Base-by-base conservation (phyloP, 2,888 invertebrate species). In the Dyspetes luteomarginatus region DNA sequence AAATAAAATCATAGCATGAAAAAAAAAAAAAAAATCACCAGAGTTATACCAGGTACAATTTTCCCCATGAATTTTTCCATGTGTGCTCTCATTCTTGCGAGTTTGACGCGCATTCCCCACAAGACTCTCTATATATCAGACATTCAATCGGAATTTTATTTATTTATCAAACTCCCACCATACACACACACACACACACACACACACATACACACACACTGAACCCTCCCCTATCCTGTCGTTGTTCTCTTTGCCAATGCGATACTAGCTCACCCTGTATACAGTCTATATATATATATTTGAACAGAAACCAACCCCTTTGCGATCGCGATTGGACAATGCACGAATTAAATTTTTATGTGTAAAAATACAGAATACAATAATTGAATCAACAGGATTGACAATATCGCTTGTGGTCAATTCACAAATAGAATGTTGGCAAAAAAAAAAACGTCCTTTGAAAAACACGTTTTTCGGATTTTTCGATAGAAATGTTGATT, bases 91-190 rank as follows among this genome's bases (percentile, higher is more conserved):
- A 36, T 36, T 36, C 36, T 36, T 36, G 36, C 36, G 12, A 3
- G 41, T 19, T 60, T 19, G 19, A 60, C 19, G 58, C 3, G 19
- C 19, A n/a, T 3, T 19, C 58, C 15, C 19, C 9, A 30, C 12
- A 36, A 9, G 24, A 7, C 12, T 36, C 36, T 9, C 36, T 36
- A n/a, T n/a, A n/a, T n/a, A 3, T 12, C 15, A 15, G 17, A n/a
- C 48, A 28, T 58, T 71, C 30, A 30, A 71, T 71, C 30, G 58
- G 7, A 36, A 12, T 28, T 58, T 58, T 9, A 58, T 58, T 58
- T 30, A 48, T 48, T 30, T 30, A 30, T 26, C 43, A n/a, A 28
- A 12, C 7, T 12, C 30, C 1, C 30, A n/a, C 30, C 36, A 36
- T 12, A 36, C 12, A 12, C 36, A 36, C 9, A n/a, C 36, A 12